These are phyloP conservation scores for Pseudorhombus dupliciocellatus DNA, from an alignment of 2,113 vertebrate genomes.

Conservation along the genomic window DNA sequence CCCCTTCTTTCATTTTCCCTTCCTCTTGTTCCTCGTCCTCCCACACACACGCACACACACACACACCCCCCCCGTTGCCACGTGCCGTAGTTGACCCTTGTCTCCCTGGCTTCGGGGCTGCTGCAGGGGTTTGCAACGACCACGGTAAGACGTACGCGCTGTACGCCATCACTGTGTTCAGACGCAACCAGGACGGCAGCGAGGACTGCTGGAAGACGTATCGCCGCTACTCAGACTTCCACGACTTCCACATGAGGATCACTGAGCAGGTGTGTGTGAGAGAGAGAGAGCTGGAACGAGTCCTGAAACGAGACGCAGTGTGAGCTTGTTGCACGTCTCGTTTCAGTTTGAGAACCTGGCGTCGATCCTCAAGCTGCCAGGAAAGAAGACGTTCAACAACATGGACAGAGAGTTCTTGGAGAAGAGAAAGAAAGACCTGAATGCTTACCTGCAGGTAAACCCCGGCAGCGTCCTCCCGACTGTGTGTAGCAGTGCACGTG, in stretches of 20 bases:
- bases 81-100: slow-evolving; percentile 88
- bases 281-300: too few species aligned
- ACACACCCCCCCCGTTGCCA: slow-evolving; percentile 72
- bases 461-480: background rate
- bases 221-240: slow-evolving; percentile 97
- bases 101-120: slow-evolving; percentile 89
- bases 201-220: slow-evolving; percentile 98
- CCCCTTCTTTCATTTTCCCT: slow-evolving; percentile 12
- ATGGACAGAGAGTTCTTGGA: slow-evolving; percentile 99
- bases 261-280: slow-evolving; percentile 89
- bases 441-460: slow-evolving; percentile 91
- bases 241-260: slow-evolving; percentile 99
- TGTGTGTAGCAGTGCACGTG: background rate
- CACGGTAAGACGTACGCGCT: slow-evolving; percentile 97
- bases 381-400: slow-evolving; percentile 99
- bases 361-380: slow-evolving; percentile 92
- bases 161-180: slow-evolving; percentile 95
- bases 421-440: slow-evolving; percentile 97
- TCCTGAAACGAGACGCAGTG: background rate
- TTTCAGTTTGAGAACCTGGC: slow-evolving; percentile 93
- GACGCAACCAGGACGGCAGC: slow-evolving; percentile 82
- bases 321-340: slow-evolving; percentile 10
- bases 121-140: slow-evolving; percentile 98
- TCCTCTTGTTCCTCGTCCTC: slow-evolving; percentile 4
- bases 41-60: background rate